Conservation (phyloP, 2,888 invertebrate genomes). For the Steinernema carpocapsae region DNA sequence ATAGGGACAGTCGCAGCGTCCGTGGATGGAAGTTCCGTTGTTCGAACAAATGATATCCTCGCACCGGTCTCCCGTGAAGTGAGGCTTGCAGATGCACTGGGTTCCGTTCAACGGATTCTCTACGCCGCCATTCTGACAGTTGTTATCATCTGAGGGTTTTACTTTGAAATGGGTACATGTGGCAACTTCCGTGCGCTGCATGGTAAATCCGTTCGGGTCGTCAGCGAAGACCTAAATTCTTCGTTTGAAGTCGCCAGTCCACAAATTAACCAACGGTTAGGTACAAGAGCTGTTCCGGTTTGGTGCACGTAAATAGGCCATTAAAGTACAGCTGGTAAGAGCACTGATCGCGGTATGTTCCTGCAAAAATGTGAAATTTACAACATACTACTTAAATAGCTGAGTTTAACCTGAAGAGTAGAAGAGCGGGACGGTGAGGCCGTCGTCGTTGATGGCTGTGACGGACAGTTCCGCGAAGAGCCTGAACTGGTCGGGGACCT, state of each 20-base stretch:
- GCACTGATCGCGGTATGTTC: slow-evolving; percentile 54
- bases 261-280: slow-evolving; percentile 42
- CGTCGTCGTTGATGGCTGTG: slow-evolving; percentile 42
- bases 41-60: slow-evolving; percentile 54
- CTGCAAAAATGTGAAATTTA: no score
- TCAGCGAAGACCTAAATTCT: slow-evolving; percentile 53
- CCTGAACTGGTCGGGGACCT: slow-evolving; percentile 54
- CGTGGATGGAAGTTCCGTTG: slow-evolving; percentile 51
- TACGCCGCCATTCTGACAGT: slow-evolving; percentile 60
- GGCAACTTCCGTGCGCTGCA: slow-evolving; percentile 55
- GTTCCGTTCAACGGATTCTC: slow-evolving; percentile 50
- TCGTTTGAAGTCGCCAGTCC: background rate
- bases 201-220: slow-evolving; percentile 57
- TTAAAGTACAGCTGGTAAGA: slow-evolving; percentile 59
- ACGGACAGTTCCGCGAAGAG: slow-evolving; percentile 60
- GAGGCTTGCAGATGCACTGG: slow-evolving; percentile 56
- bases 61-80: slow-evolving; percentile 52
- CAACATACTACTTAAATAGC: no score
- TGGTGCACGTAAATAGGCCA: slow-evolving; percentile 58
- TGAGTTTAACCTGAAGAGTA: slow-evolving; percentile 50
- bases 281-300: slow-evolving; percentile 53
- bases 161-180: slow-evolving; percentile 51
- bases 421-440: slow-evolving; percentile 51
- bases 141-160: slow-evolving; percentile 46
- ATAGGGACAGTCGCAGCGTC: slow-evolving; percentile 52